These are phyloP conservation scores for Eumerus sabulonum DNA, from an alignment of 2,888 invertebrate species.

Conservation along the genomic window DNA sequence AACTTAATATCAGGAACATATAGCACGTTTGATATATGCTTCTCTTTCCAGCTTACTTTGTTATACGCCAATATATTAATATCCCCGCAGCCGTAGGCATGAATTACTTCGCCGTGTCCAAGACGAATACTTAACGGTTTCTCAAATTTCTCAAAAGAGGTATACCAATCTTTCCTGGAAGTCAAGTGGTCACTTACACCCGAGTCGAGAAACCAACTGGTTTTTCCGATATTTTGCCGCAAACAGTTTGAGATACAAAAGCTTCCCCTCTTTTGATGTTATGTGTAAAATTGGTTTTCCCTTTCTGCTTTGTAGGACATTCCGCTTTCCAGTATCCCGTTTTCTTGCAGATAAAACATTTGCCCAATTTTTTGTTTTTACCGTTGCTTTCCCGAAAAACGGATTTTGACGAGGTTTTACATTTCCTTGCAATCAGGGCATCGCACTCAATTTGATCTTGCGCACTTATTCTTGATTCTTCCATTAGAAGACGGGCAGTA, in stretches of 20 bases:
- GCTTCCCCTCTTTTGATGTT: slow-evolving; percentile 19
- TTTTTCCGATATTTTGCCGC: slow-evolving; percentile 1
- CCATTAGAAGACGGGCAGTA: slow-evolving; percentile 32
- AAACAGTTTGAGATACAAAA: slow-evolving; percentile 26
- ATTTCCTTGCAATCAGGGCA: slow-evolving; percentile 19
- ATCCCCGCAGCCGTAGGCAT: slow-evolving; percentile 34
- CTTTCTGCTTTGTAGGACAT: slow-evolving; percentile 42
- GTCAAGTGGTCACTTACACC: slow-evolving; percentile 66
- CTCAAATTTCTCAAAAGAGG: slow-evolving; percentile 21
- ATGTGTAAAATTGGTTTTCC: slow-evolving; percentile 1
- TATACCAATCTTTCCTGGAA: slow-evolving; percentile 16
- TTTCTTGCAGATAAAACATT: slow-evolving; percentile 65
- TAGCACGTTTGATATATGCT: slow-evolving; percentile 21
- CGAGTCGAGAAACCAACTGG: slow-evolving; percentile 61
- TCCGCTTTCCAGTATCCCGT: slow-evolving; percentile 64
- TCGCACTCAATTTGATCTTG: slow-evolving; percentile 14
- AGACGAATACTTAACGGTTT: slow-evolving; percentile 25
- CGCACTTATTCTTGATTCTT: slow-evolving; percentile 24
- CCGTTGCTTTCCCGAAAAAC: not conserved
- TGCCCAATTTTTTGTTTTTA: slow-evolving; percentile 11
- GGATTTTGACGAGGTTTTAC: not conserved
- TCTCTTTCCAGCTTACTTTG: slow-evolving; percentile 12
- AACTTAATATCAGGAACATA: slow-evolving; percentile 30
- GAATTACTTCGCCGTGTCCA: slow-evolving; percentile 42
- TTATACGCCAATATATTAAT: slow-evolving; percentile 55